These are phyloP conservation scores for Leucophenga maculata DNA, from an alignment of 2,888 invertebrate species.

Conservation along the genomic window DNA sequence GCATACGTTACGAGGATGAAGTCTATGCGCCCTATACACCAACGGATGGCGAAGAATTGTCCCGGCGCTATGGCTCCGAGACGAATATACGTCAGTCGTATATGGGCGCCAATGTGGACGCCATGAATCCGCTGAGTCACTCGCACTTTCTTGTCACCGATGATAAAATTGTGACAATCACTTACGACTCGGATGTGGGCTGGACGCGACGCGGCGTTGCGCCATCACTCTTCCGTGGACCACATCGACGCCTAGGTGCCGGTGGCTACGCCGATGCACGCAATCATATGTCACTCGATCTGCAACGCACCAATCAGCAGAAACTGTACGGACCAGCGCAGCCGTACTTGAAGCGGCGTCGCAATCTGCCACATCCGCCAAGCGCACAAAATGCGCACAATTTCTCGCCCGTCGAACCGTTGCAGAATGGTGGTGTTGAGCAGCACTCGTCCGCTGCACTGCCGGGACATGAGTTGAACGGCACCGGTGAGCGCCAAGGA, in stretches of 20 bases:
- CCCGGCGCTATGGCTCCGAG: slow-evolving; percentile 69
- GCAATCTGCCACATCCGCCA: slow-evolving; percentile 69
- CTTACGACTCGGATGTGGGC: slow-evolving; percentile 73
- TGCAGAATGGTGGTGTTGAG: slow-evolving; percentile 15
- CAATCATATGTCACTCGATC: slow-evolving; percentile 68
- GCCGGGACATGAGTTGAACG: slow-evolving; percentile 38
- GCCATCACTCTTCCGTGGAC: slow-evolving; percentile 66
- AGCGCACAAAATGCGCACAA: slow-evolving; percentile 71
- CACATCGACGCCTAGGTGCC: slow-evolving; percentile 48
- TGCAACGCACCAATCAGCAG: slow-evolving; percentile 68
- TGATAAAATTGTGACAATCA: slow-evolving; percentile 72
- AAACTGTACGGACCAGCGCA: slow-evolving; percentile 68
- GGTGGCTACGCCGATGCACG: slow-evolving; percentile 55
- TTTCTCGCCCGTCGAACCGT: slow-evolving; percentile 67
- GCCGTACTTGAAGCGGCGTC: slow-evolving; percentile 67
- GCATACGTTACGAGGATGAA: slow-evolving; percentile 71
- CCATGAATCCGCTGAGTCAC: slow-evolving; percentile 69
- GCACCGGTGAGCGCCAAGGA: slow-evolving; percentile 49
- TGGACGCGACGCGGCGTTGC: slow-evolving; percentile 72
- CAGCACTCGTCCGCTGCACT: slow-evolving; percentile 48
- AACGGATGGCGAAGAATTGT: slow-evolving; percentile 45
- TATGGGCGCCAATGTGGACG: slow-evolving; percentile 69
- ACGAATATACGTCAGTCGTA: slow-evolving; percentile 71
- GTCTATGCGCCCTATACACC: slow-evolving; percentile 49
- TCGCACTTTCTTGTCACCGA: slow-evolving; percentile 72